Evolutionary conservation across 2,888 invertebrate genomes (phyloP).

Genomic region (Agrochola circellaris): DNA sequence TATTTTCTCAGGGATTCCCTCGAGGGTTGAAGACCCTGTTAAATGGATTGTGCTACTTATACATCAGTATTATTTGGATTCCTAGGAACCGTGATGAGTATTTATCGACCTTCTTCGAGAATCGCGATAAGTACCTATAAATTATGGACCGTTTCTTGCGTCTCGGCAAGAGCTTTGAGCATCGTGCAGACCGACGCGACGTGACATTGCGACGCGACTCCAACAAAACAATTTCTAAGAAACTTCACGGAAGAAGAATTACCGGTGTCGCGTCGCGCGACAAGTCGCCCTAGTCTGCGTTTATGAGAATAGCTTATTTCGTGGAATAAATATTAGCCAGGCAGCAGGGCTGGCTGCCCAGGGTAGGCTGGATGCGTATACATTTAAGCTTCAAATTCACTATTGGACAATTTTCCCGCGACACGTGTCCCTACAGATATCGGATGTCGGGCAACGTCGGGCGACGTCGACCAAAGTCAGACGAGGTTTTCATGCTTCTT

Average conservation of each 20-base stretch:
- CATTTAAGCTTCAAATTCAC: neutral
- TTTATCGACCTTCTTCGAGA: neutral
- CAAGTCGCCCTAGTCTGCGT: too few relatives aligned
- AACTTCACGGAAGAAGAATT: too few relatives aligned
- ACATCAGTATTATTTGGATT: conserved; percentile 9
- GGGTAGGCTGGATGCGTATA: neutral
- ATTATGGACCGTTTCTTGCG: neutral
- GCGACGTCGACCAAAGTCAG: neutral
- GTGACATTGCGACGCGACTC: too few relatives aligned
- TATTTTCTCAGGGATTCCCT: neutral
- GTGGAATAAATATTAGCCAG: neutral
- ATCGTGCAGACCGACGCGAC: too few relatives aligned
- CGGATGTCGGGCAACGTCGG: neutral
- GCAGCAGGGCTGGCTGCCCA: neutral
- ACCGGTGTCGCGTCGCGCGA: too few relatives aligned
- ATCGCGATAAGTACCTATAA: neutral
- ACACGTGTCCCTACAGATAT: neutral
- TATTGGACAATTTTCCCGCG: neutral
- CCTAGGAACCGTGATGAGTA: neutral
- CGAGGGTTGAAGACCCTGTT: neutral
- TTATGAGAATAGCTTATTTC: neutral
- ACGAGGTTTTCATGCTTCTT: neutral
- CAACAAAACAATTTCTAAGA: too few relatives aligned
- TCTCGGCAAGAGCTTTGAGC: neutral
- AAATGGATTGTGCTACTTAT: conserved; percentile 11